Conservation (phyloP, 2,888 invertebrate species). For the Pterostichus madidus region DNA sequence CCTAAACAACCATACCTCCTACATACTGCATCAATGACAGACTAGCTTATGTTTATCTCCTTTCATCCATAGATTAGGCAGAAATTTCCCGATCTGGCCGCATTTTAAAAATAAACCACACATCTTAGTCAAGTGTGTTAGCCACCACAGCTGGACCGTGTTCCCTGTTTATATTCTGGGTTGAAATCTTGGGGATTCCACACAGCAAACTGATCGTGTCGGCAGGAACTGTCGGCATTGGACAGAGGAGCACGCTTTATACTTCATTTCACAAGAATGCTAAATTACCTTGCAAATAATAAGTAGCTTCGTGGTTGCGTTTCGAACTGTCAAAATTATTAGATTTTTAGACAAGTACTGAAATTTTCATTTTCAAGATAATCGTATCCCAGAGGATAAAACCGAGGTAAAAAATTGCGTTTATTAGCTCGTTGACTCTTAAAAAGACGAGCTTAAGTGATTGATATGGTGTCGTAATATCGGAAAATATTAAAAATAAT, state of each 20-base stretch:
- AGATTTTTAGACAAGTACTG: too few relatives aligned
- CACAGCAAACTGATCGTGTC: conserved; percentile 15
- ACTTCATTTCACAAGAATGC: neutral
- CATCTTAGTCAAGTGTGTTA: conserved; percentile 2
- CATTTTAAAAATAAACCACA: conserved; percentile 58
- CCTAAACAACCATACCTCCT: neutral
- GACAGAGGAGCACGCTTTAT: neutral
- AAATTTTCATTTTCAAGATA: too few relatives aligned
- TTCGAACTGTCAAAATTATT: too few relatives aligned
- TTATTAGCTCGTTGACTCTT: too few relatives aligned
- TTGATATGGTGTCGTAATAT: too few relatives aligned
- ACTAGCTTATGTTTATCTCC: conserved; percentile 15
- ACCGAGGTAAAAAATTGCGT: too few relatives aligned
- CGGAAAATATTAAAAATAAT: too few relatives aligned
- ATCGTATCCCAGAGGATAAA: too few relatives aligned
- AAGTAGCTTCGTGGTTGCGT: too few relatives aligned
- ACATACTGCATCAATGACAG: too few relatives aligned
- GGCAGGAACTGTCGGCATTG: conserved; percentile 9
- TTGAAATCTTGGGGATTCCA: conserved; percentile 10
- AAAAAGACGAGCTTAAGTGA: too few relatives aligned
- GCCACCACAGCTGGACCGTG: conserved; percentile 26
- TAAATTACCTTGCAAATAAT: neutral
- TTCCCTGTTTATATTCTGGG: neutral
- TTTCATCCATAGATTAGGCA: conserved; percentile 51
- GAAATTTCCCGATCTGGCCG: conserved; percentile 58